Evolutionary conservation across 2,113 vertebrate species (phyloP).

Genomic region (Microcebus jonahi): DNA sequence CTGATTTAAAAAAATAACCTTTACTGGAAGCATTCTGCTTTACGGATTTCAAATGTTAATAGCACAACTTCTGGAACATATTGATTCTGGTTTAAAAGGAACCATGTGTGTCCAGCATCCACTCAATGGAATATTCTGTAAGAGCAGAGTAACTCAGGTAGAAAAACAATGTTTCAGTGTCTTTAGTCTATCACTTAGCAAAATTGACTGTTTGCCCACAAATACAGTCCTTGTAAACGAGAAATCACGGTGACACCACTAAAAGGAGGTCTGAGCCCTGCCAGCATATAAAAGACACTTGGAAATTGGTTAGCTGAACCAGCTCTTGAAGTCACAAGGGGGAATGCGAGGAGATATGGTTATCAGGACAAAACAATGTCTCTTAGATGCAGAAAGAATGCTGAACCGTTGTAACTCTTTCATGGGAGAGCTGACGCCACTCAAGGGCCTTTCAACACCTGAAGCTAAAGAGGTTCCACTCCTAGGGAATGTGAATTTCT

Average conservation of each 20-base stretch:
- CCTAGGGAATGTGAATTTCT: background rate
- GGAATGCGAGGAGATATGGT: background rate
- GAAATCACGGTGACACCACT: background rate
- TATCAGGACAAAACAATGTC: background rate
- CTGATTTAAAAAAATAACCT: slow-evolving; percentile 6
- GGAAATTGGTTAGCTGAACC: background rate
- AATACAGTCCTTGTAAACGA: background rate
- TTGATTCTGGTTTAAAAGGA: slow-evolving; percentile 69
- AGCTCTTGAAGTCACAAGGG: slow-evolving; percentile 13
- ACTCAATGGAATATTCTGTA: slow-evolving; percentile 42
- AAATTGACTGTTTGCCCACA: slow-evolving; percentile 24
- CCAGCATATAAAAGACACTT: background rate
- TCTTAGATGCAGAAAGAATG: slow-evolving; percentile 16
- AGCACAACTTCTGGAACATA: slow-evolving; percentile 57
- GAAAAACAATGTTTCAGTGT: slow-evolving; percentile 23
- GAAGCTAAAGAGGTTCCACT: background rate
- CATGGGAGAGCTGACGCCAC: background rate
- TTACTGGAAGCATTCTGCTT: background rate
- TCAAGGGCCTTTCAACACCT: background rate
- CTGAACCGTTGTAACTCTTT: background rate
- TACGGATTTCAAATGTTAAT: slow-evolving; percentile 48
- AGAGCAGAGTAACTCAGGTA: slow-evolving; percentile 7
- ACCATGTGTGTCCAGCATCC: background rate
- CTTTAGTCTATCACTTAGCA: slow-evolving; percentile 34
- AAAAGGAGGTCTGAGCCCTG: background rate